Percentiles rank a stretch among this genome's conserved stretches.
These are phyloP conservation scores for Eleutherodactylus coqui DNA, from an alignment of 2,797 vertebrate species.

Conservation along the genomic window DNA sequence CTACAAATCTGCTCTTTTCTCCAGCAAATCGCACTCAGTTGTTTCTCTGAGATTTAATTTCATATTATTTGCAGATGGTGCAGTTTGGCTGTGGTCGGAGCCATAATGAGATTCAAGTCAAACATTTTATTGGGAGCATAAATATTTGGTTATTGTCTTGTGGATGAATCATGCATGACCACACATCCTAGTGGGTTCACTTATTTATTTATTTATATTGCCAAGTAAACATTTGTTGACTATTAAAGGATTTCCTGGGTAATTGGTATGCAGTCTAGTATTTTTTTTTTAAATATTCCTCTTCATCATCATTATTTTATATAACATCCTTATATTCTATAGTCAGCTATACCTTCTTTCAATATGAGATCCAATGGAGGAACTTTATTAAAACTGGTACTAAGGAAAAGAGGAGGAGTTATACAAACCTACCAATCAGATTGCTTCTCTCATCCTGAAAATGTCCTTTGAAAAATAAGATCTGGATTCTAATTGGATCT, in stretches of 20 bases:
- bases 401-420: background rate
- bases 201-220: constrained; percentile 44
- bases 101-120: constrained; percentile 59
- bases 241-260: constrained; percentile 27
- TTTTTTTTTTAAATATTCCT: background rate
- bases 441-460: background rate
- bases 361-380: background rate
- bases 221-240: constrained; percentile 53
- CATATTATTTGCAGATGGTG: constrained; percentile 60
- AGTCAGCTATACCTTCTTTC: background rate
- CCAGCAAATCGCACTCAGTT: constrained; percentile 39
- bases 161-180: constrained; percentile 55
- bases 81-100: constrained; percentile 35
- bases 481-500: background rate
- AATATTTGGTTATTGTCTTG: constrained; percentile 59
- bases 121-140: constrained; percentile 58
- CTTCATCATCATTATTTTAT: background rate
- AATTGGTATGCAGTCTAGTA: background rate
- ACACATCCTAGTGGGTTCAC: constrained; percentile 16
- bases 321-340: background rate
- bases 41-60: constrained; percentile 53
- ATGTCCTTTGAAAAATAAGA: background rate
- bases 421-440: background rate
- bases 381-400: background rate
- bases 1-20: constrained; percentile 53